phyloP scores from a whole-genome alignment of 2,113 vertebrate species.

The Coturnix japonica region DNA sequence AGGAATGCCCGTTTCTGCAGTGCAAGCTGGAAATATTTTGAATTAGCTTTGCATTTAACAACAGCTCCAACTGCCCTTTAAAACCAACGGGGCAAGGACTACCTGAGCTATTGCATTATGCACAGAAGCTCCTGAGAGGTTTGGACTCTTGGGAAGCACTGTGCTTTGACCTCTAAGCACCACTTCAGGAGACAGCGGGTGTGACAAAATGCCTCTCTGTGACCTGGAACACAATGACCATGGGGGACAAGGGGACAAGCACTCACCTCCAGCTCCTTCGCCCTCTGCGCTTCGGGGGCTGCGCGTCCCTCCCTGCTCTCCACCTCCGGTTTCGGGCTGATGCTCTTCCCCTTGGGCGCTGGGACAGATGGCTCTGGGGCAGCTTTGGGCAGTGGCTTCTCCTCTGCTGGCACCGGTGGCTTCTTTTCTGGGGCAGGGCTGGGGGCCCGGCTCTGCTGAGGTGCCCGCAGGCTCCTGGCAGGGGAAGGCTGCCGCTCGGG shows the following conservation, averaged over 20 bases:
- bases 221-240: neutral
- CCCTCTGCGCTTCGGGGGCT: constrained; percentile 79
- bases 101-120: neutral
- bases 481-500: constrained; percentile 80
- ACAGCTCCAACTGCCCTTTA: neutral
- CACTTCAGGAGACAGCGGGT: fast-evolving
- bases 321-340: constrained; percentile 61
- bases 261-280: constrained; percentile 90
- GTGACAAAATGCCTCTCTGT: fast-evolving
- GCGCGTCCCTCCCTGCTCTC: constrained; percentile 81
- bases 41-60: neutral
- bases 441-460: constrained; percentile 78
- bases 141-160: neutral
- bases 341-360: constrained; percentile 62
- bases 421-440: constrained; percentile 81
- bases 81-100: neutral
- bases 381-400: constrained; percentile 66
- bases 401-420: constrained; percentile 29
- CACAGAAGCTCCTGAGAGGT: neutral
- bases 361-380: constrained; percentile 32
- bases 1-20: neutral
- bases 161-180: neutral
- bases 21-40: neutral
- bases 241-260: neutral
- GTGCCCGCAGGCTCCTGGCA: constrained; percentile 79